Evolutionary conservation across 2,113 vertebrate species (phyloP), one percentile per base, ranked within the genome.

Genomic region (Periophthalmodon schlosseri): DNA sequence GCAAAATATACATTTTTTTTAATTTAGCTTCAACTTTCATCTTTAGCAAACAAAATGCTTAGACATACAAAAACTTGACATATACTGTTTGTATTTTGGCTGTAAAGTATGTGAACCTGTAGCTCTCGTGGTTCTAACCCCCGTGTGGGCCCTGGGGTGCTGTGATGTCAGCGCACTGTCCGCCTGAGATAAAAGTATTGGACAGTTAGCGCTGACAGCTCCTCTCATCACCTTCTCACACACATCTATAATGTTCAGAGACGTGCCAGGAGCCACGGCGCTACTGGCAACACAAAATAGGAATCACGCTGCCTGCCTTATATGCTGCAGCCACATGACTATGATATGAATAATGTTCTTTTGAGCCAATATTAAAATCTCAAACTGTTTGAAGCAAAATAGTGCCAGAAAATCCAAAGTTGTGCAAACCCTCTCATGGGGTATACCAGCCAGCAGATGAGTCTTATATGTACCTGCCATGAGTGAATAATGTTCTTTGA

Each of bases 131-230:
- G 39, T 66, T 0, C 2, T 46, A 23, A 16, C 54, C 46, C 70
- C 50, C 50, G 39, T 83, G 65, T 50, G 72, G 73, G 77, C 21
- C 70, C 50, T 49, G 80, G 69, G 74, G 70, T 66, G 78, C 70
- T 76, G 79, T 83, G 71, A 84, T 86, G 72, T 84, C 84, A 84
- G 75, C 75, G 61, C 65, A 63, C 15, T 33, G 4, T 76, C 5
- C 6, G 69, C 70, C 61, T 28, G 72, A 82, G 77, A 89, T 87
- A 68, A 84, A 82, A 85, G 54, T 21, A 75, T 58, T 33, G 68
- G 81, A 87, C 84, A 57, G 75, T 86, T 84, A 78, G 71, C 72
- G 87, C 71, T 86, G 89, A 91, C 87, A 92, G 82, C 67, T 78
- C 74, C 84, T 87, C n/a, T 92, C 83, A 54, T 82, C 79, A 49